Percentiles rank a stretch among this genome's conserved stretches.
Conservation (phyloP, 2,888 invertebrate genomes). For the Labia minor region DNA sequence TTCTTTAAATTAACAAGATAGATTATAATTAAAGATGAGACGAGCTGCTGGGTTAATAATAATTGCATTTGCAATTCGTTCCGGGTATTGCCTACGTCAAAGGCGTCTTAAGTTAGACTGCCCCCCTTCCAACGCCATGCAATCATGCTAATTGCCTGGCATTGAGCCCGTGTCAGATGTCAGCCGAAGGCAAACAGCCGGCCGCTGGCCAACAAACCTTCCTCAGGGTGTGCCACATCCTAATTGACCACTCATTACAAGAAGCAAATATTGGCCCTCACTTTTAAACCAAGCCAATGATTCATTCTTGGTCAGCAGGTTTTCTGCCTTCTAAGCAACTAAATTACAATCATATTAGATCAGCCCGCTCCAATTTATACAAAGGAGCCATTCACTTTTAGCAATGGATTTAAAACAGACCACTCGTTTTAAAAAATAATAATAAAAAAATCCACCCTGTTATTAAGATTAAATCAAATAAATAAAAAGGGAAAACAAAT, state of each 20-base stretch:
- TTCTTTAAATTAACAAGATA: too few species aligned
- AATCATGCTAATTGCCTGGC: not conserved
- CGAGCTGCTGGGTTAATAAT: too few species aligned
- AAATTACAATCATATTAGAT: conserved; percentile 3
- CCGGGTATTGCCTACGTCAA: too few species aligned
- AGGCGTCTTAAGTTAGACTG: not conserved
- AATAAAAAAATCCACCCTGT: too few species aligned
- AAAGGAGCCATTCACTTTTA: too few species aligned
- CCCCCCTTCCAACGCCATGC: not conserved
- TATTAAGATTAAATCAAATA: too few species aligned
- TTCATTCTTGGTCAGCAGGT: not conserved
- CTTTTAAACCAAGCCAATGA: not conserved
- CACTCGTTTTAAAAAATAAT: too few species aligned
- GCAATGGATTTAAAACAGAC: too few species aligned
- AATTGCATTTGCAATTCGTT: too few species aligned
- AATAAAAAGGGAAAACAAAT: too few species aligned
- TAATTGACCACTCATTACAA: conserved; percentile 13
- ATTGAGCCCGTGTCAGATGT: not conserved
- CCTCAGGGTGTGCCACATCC: not conserved
- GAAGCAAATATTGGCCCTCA: not conserved
- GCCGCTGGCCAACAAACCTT: conserved; percentile 6
- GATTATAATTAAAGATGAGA: too few species aligned
- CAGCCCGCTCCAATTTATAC: too few species aligned
- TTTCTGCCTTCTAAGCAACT: not conserved
- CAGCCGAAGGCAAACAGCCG: not conserved